A percentile compares a stretch with the other conserved stretches of the same genome.
Evolutionary conservation across 1,140 invertebrate genomes (phyloP).

Genomic region (Meloidogyne floridensis): DNA sequence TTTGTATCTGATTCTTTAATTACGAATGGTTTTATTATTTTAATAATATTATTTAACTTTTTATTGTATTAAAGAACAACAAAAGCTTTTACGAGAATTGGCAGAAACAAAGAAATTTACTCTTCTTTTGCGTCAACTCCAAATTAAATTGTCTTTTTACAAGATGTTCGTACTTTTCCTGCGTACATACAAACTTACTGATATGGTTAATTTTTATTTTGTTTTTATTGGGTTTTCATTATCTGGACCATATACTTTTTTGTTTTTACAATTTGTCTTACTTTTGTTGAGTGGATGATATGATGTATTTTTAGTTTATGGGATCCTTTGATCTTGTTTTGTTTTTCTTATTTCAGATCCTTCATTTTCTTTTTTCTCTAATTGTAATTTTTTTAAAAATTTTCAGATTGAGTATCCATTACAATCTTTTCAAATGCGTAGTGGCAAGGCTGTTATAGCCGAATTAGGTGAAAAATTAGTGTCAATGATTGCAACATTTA

Average conservation of each 20-base stretch:
- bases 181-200: conserved; percentile 27
- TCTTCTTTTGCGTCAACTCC: conserved; percentile 23
- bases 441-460: conserved; percentile 26
- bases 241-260: too few species aligned
- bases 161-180: conserved; percentile 32
- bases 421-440: conserved; percentile 23
- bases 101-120: conserved; percentile 15
- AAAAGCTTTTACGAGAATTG: conserved; percentile 15
- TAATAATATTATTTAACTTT: background rate
- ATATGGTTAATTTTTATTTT: conserved; percentile 18
- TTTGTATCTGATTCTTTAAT: conserved; percentile 1
- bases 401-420: conserved; percentile 30
- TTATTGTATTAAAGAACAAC: conserved; percentile 20
- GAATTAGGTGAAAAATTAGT: conserved; percentile 32
- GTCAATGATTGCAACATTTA: conserved; percentile 16
- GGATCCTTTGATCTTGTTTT: background rate
- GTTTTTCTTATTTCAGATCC: background rate
- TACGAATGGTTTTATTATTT: conserved; percentile 13
- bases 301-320: background rate
- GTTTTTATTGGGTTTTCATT: background rate
- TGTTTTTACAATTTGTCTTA: background rate
- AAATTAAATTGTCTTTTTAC: conserved; percentile 24
- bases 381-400: background rate
- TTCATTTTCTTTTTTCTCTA: background rate
- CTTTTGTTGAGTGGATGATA: too few species aligned